phyloP scores from a whole-genome alignment of 2,888 invertebrate species.

The Mythimna lalbum region DNA sequence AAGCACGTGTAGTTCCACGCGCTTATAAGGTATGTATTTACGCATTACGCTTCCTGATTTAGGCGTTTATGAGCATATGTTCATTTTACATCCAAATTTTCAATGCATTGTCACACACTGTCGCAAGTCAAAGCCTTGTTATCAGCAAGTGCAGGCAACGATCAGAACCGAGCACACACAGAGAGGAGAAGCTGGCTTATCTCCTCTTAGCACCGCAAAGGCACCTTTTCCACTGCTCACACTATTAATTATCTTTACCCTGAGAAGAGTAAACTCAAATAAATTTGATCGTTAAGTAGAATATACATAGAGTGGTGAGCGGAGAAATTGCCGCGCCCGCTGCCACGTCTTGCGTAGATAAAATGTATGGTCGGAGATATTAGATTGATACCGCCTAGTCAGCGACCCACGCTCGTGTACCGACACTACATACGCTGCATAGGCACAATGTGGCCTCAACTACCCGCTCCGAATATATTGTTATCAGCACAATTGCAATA shows the following conservation, averaged over 20 bases:
- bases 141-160: conserved; percentile 34
- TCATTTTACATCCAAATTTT: not conserved
- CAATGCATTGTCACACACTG: conserved; percentile 9
- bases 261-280: conserved; percentile 44
- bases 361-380: conserved; percentile 65
- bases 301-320: conserved; percentile 38
- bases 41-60: conserved; percentile 1
- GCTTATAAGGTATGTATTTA: conserved; percentile 2
- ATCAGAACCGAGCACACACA: conserved; percentile 28
- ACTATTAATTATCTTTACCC: conserved; percentile 47
- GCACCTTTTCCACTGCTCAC: conserved; percentile 25
- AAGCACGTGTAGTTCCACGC: not conserved
- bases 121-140: conserved; percentile 17
- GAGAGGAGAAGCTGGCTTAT: conserved; percentile 28
- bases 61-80: not conserved
- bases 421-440: conserved; percentile 53
- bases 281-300: conserved; percentile 53
- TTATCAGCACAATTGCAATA: conserved; percentile 51
- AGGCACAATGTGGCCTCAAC: conserved; percentile 49
- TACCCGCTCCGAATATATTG: conserved; percentile 58
- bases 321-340: conserved; percentile 38
- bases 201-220: conserved; percentile 16
- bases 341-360: conserved; percentile 55
- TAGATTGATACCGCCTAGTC: conserved; percentile 68
- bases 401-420: conserved; percentile 58